Evolutionary conservation across 2,797 vertebrate species (phyloP).

Genomic region (Bryconaethiops microstoma): DNA sequence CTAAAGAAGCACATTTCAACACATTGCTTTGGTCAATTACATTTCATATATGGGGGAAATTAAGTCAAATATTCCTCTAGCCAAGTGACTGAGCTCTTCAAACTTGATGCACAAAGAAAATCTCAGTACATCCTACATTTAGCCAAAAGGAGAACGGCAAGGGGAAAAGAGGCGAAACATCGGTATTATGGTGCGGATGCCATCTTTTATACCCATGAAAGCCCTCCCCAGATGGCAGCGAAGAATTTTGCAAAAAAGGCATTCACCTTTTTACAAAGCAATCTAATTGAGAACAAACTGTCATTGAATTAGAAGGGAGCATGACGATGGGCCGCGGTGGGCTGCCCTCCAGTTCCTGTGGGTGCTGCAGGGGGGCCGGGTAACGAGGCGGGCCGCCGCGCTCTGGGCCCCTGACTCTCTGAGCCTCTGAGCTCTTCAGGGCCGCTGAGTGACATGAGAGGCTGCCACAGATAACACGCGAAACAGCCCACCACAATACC

Average conservation of each 20-base stretch:
- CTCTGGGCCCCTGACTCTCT: slow-evolving; percentile 46
- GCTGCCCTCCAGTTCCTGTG: slow-evolving; percentile 55
- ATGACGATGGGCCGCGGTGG: slow-evolving; percentile 65
- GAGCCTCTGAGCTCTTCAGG: slow-evolving; percentile 28
- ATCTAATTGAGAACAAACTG: slow-evolving; percentile 83
- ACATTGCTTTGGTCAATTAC: too few relatives aligned
- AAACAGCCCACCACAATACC: slow-evolving; percentile 67
- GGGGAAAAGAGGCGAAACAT: slow-evolving; percentile 62
- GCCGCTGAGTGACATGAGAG: slow-evolving; percentile 70
- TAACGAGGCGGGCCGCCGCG: slow-evolving; percentile 34
- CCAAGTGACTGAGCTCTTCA: too few relatives aligned
- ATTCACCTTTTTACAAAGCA: slow-evolving; percentile 71
- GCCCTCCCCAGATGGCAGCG: slow-evolving; percentile 67
- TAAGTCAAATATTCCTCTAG: neutral
- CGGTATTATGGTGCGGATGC: slow-evolving; percentile 62
- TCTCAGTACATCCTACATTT: slow-evolving; percentile 5
- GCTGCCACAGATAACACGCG: slow-evolving; percentile 68
- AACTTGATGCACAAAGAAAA: neutral
- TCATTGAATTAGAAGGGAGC: slow-evolving; percentile 74
- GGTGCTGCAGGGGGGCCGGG: slow-evolving; percentile 48
- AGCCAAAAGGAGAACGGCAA: slow-evolving; percentile 35
- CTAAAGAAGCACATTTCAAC: too few relatives aligned
- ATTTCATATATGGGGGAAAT: neutral
- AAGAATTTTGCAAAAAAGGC: slow-evolving; percentile 64
- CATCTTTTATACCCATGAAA: slow-evolving; percentile 62